Evolutionary conservation across 2,888 invertebrate genomes (phyloP).

Genomic region (Sinelater perroti): DNA sequence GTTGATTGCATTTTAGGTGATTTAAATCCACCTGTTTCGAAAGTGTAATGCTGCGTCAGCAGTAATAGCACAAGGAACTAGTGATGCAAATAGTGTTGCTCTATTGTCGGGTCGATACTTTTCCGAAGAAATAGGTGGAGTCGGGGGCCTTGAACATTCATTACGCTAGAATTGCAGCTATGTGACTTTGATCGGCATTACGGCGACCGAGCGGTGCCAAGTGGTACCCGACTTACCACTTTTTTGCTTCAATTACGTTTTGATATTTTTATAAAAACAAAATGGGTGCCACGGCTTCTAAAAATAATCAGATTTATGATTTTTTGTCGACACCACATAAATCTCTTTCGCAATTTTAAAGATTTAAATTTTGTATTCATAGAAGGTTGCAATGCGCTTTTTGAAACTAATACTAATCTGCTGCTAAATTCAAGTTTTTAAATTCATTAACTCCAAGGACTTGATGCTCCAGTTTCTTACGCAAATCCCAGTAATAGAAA

Average conservation of each 20-base stretch:
- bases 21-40: constrained; percentile 31
- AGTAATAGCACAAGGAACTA: constrained; percentile 28
- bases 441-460: too few species aligned
- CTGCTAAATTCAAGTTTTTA: too few species aligned
- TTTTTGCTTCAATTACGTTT: too few species aligned
- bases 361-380: too few species aligned
- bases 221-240: constrained; percentile 4
- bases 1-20: constrained; percentile 11
- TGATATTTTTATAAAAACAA: too few species aligned
- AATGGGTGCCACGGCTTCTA: not conserved
- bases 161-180: constrained; percentile 21
- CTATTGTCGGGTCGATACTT: constrained; percentile 17
- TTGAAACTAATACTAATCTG: too few species aligned
- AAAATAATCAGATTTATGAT: too few species aligned
- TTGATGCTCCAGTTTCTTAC: too few species aligned
- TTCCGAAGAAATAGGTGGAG: constrained; percentile 49
- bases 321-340: too few species aligned
- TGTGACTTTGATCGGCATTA: constrained; percentile 17
- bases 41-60: constrained; percentile 30
- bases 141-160: constrained; percentile 51
- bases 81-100: constrained; percentile 25
- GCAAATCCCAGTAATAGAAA: too few species aligned
- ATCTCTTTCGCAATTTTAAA: too few species aligned
- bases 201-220: not conserved
- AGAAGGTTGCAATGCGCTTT: too few species aligned